Percentiles rank a stretch among this genome's conserved stretches.
These are phyloP conservation scores for Premnoplex brunnescens DNA, from an alignment of 2,797 vertebrate genomes.

Conservation along the genomic window DNA sequence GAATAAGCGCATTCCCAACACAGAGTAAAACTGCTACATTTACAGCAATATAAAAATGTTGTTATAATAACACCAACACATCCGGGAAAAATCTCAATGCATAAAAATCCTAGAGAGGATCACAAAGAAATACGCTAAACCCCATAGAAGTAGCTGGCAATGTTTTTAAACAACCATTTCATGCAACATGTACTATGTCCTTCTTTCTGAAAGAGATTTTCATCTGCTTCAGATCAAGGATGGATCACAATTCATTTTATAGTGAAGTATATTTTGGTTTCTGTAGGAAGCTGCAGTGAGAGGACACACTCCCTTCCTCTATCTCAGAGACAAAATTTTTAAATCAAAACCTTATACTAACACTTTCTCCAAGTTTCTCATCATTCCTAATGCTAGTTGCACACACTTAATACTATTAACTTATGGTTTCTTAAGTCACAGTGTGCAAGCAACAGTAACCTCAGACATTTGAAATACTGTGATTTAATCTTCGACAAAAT, in stretches of 20 bases:
- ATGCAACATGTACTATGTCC: background rate
- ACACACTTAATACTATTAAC: background rate
- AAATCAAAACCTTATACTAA: background rate
- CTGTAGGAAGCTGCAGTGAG: background rate
- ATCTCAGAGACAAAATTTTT: background rate
- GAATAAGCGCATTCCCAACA: background rate
- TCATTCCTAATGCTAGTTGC: background rate
- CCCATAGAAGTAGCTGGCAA: background rate
- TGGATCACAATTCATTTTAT: background rate
- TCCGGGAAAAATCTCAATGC: background rate
- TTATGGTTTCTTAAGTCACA: background rate
- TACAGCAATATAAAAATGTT: background rate
- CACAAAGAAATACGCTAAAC: background rate
- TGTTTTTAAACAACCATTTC: background rate
- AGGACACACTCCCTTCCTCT: background rate
- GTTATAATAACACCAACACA: background rate
- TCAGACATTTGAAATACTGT: rapidly evolving
- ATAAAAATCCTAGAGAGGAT: background rate
- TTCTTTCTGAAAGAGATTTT: background rate
- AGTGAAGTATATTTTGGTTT: background rate
- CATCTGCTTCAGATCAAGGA: background rate
- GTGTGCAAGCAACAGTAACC: background rate
- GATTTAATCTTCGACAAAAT: background rate
- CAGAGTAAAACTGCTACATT: background rate
- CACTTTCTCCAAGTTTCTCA: background rate